Conservation (phyloP, 1,140 invertebrate genomes). For the Neodiprion fabricii region DNA sequence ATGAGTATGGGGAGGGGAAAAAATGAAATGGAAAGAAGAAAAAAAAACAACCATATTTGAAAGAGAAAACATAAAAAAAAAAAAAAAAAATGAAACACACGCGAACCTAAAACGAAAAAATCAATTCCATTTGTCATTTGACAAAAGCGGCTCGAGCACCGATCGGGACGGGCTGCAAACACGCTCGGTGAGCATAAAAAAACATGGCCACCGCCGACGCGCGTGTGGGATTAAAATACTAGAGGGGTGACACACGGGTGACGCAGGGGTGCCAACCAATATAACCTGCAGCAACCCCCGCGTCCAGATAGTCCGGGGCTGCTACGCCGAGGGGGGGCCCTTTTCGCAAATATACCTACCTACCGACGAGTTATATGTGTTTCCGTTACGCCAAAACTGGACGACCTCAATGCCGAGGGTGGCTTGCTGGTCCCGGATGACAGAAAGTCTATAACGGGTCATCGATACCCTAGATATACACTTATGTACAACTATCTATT, state of each 20-base stretch:
- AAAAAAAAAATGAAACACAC: neutral
- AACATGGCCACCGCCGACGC: neutral
- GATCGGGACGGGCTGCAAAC: neutral
- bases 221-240: constrained; percentile 1
- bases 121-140: constrained; percentile 7
- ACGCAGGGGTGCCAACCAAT: neutral
- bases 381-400: too few species aligned
- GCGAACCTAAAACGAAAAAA: neutral
- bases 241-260: constrained; percentile 4
- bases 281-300: neutral
- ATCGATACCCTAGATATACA: too few species aligned
- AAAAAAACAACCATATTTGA: neutral
- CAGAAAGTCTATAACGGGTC: too few species aligned
- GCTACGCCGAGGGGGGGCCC: neutral
- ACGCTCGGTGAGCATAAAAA: neutral
- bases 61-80: neutral
- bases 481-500: too few species aligned
- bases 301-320: neutral
- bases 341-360: neutral
- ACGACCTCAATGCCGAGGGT: too few species aligned
- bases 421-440: too few species aligned
- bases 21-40: neutral
- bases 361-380: too few species aligned
- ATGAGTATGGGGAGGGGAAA: neutral
- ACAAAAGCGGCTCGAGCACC: neutral